Evolutionary conservation across 2,797 vertebrate species (phyloP), one percentile per base, ranked within the genome.

Genomic region (Anas flavirostris): DNA sequence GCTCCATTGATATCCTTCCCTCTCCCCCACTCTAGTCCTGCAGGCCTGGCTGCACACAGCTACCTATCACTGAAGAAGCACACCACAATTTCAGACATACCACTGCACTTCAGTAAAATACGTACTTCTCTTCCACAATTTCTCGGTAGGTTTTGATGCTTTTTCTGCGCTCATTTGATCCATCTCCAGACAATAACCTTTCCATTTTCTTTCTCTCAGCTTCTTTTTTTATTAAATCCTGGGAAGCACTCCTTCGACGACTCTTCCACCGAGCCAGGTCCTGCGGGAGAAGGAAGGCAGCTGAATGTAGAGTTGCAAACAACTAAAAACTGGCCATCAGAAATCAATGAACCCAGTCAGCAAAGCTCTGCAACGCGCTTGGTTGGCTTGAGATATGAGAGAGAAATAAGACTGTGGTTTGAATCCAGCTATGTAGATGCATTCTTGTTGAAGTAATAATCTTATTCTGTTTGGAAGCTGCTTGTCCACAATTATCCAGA

Each of bases 101-200:
- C 52, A 31, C 29, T 39, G 17, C 56, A 63, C 35, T 50, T 78
- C 41, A 69, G 44, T 26, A 91, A 60, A 77, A n/a, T 84, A 98
- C 99, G 0, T 98, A 99, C 99, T 99, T 99, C 87, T 99, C 99
- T 94, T 99, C 98, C 63, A 99, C 99, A 16, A 99, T 99, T 97
- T 99, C 99, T 96, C 98, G 98, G 98, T 99, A 99, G 29, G 99
- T 99, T 98, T 99, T 99, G 97, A 99, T 98, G 97, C 99, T 99
- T 98, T 98, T 99, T 93, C 99, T 98, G 87, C 99, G 98, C 67
- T 98, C 98, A 13, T 98, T 97, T 1, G n/a, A 72, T 37, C 97
- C 97, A 0, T 96, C 90, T 23, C 97, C 98, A 43, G 98, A 97
- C 97, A 99, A 91, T 75, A 99, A 62, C 75, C 95, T 98, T 97